A percentile compares a stretch with the other conserved stretches of the same genome.
phyloP scores from a whole-genome alignment of 1,140 invertebrate genomes.

The Tenebrio molitor region DNA sequence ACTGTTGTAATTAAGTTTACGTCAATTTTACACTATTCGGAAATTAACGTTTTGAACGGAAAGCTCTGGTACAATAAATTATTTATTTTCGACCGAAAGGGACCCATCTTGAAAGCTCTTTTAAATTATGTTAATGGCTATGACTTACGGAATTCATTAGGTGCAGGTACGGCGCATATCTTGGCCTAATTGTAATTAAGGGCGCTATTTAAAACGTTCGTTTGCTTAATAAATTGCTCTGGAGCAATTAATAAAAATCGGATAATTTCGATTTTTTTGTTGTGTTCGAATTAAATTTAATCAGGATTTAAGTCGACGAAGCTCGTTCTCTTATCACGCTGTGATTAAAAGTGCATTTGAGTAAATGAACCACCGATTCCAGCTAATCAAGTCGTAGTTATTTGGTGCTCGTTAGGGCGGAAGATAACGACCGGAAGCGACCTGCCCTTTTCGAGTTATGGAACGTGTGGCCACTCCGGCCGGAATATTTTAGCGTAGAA shows the following conservation, averaged over 20 bases:
- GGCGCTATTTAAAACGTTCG: constrained; percentile 32
- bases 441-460: constrained; percentile 32
- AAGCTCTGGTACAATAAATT: constrained; percentile 7
- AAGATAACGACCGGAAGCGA: constrained; percentile 36
- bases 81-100: constrained; percentile 15
- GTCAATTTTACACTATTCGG: constrained; percentile 28
- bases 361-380: constrained; percentile 24
- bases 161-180: constrained; percentile 26
- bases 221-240: constrained; percentile 43
- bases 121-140: constrained; percentile 44
- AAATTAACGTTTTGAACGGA: background rate
- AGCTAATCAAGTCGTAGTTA: constrained; percentile 25
- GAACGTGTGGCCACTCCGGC: constrained; percentile 6
- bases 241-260: constrained; percentile 42
- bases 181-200: constrained; percentile 34
- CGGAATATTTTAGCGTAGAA: constrained; percentile 22
- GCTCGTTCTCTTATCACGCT: constrained; percentile 16
- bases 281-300: constrained; percentile 37
- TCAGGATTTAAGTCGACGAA: constrained; percentile 14
- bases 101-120: constrained; percentile 31
- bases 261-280: constrained; percentile 33
- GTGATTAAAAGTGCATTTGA: constrained; percentile 31
- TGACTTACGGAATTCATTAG: constrained; percentile 42
- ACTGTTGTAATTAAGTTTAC: constrained; percentile 19
- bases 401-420: constrained; percentile 31